These are phyloP conservation scores for Platorchestia sp. DNA, from an alignment of 1,140 invertebrate species.

Conservation along the genomic window DNA sequence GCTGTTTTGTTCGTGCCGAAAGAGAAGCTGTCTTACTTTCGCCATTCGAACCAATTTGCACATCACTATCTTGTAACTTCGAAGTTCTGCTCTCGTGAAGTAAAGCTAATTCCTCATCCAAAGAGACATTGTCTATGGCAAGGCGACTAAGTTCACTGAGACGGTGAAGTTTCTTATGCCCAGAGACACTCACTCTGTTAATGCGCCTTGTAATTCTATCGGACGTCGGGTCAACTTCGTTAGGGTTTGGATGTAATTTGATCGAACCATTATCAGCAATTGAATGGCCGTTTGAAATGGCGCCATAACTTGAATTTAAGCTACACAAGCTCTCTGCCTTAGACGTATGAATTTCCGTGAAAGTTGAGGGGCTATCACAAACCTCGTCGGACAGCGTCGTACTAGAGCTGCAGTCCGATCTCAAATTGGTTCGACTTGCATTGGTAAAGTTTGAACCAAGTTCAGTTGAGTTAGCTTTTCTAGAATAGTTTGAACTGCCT, in stretches of 20 bases:
- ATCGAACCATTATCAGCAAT: neutral
- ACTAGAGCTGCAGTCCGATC: neutral
- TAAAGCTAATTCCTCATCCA: neutral
- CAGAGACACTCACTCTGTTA: neutral
- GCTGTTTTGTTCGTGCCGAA: neutral
- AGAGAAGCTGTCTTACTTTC: neutral
- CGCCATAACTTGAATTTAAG: neutral
- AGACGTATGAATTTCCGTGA: neutral
- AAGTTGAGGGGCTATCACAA: neutral
- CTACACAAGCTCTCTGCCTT: neutral
- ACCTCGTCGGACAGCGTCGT: neutral
- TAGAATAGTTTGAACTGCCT: neutral
- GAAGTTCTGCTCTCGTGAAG: neutral
- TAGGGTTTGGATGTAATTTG: neutral
- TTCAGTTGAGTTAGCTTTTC: neutral
- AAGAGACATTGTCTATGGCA: neutral
- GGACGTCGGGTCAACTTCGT: neutral
- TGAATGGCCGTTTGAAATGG: neutral
- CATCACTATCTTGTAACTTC: neutral
- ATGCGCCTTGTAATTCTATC: neutral
- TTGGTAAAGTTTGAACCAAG: neutral
- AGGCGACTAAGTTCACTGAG: neutral
- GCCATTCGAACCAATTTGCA: neutral
- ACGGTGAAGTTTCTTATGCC: slow-evolving; percentile 15
- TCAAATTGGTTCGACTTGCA: neutral